Conservation (phyloP, 2,113 vertebrate species). For the Setophaga coronata region DNA sequence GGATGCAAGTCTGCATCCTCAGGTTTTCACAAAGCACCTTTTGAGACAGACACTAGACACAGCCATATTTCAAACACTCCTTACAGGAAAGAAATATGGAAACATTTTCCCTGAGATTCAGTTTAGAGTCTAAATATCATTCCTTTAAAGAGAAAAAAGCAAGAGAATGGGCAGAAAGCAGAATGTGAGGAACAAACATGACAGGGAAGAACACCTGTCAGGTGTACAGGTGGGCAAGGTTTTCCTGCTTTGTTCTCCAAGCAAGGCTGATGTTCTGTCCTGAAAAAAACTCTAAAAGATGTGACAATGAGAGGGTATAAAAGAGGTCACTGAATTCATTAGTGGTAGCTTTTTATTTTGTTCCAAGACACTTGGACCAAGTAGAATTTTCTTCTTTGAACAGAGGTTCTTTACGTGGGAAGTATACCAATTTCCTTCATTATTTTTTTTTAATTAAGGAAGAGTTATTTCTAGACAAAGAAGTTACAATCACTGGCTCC, state of each 20-base stretch:
- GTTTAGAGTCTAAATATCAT: not conserved
- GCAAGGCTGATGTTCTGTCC: not conserved
- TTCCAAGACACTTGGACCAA: not conserved
- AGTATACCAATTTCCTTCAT: not conserved
- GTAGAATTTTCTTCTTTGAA: not conserved
- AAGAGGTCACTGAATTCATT: not conserved
- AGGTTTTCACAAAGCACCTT: not conserved
- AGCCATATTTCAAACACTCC: not conserved
- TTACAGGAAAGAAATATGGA: not conserved
- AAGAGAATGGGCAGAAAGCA: not conserved
- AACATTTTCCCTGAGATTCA: not conserved
- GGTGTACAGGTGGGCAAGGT: not conserved
- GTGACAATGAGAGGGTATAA: not conserved
- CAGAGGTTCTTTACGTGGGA: not conserved
- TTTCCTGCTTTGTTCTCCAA: not conserved
- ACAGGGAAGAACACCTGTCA: not conserved
- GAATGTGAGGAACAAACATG: not conserved
- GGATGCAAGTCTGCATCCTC: not conserved
- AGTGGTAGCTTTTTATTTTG: not conserved
- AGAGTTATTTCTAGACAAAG: not conserved
- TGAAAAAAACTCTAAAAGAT: not conserved
- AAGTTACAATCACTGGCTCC: not conserved
- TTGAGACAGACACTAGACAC: not conserved
- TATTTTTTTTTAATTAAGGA: not conserved
- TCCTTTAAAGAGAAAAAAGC: not conserved